Base-by-base conservation (phyloP, 2,888 invertebrate genomes). In the Cacoxenus indagator region DNA sequence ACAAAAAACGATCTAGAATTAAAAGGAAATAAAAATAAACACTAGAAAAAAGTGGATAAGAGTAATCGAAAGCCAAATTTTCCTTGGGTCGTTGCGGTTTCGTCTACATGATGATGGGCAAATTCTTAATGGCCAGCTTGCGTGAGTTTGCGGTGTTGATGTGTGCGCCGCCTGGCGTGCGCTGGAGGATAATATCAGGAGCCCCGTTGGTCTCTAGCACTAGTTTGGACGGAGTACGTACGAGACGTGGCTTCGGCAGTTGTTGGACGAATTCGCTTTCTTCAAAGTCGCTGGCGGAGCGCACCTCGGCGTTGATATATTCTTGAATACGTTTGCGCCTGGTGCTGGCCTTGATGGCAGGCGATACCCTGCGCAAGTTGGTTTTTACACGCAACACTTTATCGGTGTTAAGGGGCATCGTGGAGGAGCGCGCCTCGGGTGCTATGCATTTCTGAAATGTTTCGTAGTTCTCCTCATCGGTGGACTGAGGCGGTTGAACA, bases 101-200 rank as follows among this genome's bases (percentile, higher is more conserved):
- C 22, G 43, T 22, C 75, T 78, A 85, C 71, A 84, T 84, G 26
- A 85, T 74, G 55, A 84, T 84, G 9, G 85, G 84, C 64, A 84
- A 75, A 70, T 85, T 84, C 70, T 84, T 84, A n/a, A 82, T 84
- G 9, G 84, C 80, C 48, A 84, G 73, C 70, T 85, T 85, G 55
- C 82, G 76, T n/a, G 71, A 73, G 69, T 74, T 75, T 45, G 61
- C 54, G 8, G 9, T 31, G 22, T 17, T 31, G 4, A 17, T 9
- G 14, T 29, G 8, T 1, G 27, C 17, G 57, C 57, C 29, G 29
- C 31, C 31, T 19, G 37, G 31, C 9, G 55, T 55, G 5, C 55
- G 9, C 54, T 43, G 45, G 14, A 43, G n/a, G 11, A n/a, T 11
- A 9, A 19, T 29, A 69, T 71, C 65, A 46, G 45, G 27, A 43